These are phyloP conservation scores for Tillus elongatus DNA, from an alignment of 2,888 invertebrate genomes.

Conservation along the genomic window DNA sequence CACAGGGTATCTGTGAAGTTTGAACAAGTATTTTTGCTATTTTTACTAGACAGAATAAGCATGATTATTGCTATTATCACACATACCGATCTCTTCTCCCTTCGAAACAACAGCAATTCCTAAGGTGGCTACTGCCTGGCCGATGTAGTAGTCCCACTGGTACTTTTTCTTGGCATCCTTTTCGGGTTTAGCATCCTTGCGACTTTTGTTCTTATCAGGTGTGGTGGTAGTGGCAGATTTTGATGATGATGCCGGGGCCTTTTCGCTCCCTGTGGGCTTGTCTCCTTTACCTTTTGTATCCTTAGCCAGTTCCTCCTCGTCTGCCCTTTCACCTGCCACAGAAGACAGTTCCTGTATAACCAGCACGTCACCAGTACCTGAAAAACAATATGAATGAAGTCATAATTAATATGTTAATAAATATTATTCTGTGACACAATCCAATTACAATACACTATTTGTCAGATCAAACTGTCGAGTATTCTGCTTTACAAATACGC, in stretches of 20 bases:
- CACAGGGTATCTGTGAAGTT: too few species aligned
- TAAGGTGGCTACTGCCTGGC: constrained; percentile 90
- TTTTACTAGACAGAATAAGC: too few species aligned
- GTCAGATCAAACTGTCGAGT: too few species aligned
- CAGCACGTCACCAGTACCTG: constrained; percentile 93
- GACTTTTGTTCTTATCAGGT: constrained; percentile 13
- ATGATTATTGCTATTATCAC: not conserved
- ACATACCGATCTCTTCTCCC: constrained; percentile 91
- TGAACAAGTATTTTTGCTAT: too few species aligned
- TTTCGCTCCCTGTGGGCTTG: constrained; percentile 17
- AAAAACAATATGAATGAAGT: too few species aligned
- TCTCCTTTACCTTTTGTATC: constrained; percentile 17
- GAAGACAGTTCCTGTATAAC: constrained; percentile 92
- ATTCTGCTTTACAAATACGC: too few species aligned
- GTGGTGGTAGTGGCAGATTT: too few species aligned
- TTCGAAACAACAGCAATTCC: constrained; percentile 95
- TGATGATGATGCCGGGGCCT: constrained; percentile 46
- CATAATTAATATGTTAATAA: too few species aligned
- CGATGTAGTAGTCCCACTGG: constrained; percentile 64
- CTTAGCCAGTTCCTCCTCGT: constrained; percentile 16
- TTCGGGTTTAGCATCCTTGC: constrained; percentile 31
- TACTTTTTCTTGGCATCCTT: constrained; percentile 41
- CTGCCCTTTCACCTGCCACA: constrained; percentile 75
- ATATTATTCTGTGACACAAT: too few species aligned
- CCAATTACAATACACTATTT: too few species aligned